A percentile compares a stretch with the other conserved stretches of the same genome.
Conservation (phyloP, 2,113 vertebrate species). For the Albula glossodonta region DNA sequence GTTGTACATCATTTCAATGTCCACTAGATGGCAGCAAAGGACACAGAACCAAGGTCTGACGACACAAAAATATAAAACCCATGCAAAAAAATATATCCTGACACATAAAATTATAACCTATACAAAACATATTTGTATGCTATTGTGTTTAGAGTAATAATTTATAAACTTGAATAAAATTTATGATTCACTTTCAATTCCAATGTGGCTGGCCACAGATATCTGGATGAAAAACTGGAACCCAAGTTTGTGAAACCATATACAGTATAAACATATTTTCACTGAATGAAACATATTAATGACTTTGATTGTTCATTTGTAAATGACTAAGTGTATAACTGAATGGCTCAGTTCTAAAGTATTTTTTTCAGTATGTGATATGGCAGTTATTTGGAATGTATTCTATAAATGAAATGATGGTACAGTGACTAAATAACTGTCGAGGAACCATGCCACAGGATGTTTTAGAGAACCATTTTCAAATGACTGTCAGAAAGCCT, state of each 20-base stretch:
- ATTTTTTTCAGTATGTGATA: background rate
- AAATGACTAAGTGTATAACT: background rate
- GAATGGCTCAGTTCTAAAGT: background rate
- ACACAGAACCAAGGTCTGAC: background rate
- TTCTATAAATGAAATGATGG: background rate
- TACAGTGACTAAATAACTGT: background rate
- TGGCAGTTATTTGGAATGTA: background rate
- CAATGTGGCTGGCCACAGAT: background rate
- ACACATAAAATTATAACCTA: background rate
- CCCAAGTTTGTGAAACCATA: background rate
- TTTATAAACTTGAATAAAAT: background rate
- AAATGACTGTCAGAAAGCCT: background rate
- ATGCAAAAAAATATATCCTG: background rate
- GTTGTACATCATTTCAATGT: background rate
- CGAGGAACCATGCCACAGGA: background rate
- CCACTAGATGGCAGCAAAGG: slow-evolving; percentile 1
- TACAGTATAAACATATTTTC: background rate
- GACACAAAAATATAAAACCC: background rate
- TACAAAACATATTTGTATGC: background rate
- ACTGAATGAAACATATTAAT: background rate
- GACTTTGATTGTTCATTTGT: background rate
- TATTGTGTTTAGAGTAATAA: background rate
- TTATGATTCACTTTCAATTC: background rate
- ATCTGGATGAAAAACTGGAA: background rate
- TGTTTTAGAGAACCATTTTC: background rate